Percentiles rank a stretch among this genome's conserved stretches.
phyloP scores from a whole-genome alignment of 2,113 vertebrate genomes.

The Barnardius zonarius region DNA sequence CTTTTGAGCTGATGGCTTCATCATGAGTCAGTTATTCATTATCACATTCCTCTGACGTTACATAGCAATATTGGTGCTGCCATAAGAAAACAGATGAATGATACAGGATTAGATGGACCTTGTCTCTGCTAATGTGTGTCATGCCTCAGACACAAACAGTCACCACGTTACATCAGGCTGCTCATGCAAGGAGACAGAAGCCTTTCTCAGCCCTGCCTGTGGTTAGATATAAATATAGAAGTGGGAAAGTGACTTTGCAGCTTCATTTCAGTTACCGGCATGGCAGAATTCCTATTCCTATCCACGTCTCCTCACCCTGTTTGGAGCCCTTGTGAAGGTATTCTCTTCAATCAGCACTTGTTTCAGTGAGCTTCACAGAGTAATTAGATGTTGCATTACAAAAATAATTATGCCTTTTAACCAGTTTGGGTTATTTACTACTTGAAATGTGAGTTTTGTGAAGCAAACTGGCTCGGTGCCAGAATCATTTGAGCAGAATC shows the following conservation, averaged over 20 bases:
- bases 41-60: constrained; percentile 41
- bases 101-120: constrained; percentile 25
- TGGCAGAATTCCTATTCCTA: neutral
- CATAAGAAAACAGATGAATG: constrained; percentile 21
- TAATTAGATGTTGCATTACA: constrained; percentile 65
- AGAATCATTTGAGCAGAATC: constrained; percentile 50
- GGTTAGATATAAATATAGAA: neutral
- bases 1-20: constrained; percentile 59
- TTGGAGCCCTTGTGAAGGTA: constrained; percentile 61
- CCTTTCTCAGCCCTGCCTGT: neutral
- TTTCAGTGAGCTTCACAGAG: constrained; percentile 32
- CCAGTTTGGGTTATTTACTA: constrained; percentile 64
- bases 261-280: neutral
- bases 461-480: constrained; percentile 41
- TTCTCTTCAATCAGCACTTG: constrained; percentile 55
- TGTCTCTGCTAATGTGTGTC: constrained; percentile 1
- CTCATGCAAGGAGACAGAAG: neutral
- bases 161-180: neutral
- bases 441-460: constrained; percentile 57
- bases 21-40: constrained; percentile 60
- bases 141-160: neutral
- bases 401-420: constrained; percentile 67
- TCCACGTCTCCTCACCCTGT: constrained; percentile 32
- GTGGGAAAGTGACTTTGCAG: constrained; percentile 38
- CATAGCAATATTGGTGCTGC: constrained; percentile 28